These are phyloP conservation scores for Acanthornis magna DNA, from an alignment of 2,797 vertebrate genomes.

Conservation along the genomic window DNA sequence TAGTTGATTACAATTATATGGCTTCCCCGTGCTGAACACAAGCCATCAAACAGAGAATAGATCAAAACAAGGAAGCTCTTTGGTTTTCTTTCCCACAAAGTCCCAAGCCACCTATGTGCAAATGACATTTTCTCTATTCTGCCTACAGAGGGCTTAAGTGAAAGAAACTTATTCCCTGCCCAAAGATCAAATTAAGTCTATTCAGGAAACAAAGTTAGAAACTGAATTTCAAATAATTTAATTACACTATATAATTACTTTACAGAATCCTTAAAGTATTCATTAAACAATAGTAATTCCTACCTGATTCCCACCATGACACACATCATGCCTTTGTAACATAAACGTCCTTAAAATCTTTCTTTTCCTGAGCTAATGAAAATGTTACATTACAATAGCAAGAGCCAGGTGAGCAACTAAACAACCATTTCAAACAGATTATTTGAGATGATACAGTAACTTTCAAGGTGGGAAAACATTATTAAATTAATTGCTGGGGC, in stretches of 20 bases:
- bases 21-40: conserved; percentile 23
- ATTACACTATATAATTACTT: conserved; percentile 74
- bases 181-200: conserved; percentile 65
- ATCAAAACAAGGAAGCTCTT: conserved; percentile 35
- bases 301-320: conserved; percentile 68
- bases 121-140: conserved; percentile 47
- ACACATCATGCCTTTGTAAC: conserved; percentile 61
- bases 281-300: conserved; percentile 76
- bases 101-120: conserved; percentile 36
- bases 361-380: conserved; percentile 64
- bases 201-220: conserved; percentile 71
- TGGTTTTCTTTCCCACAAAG: conserved; percentile 15
- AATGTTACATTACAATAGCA: conserved; percentile 66
- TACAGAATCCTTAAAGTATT: conserved; percentile 66
- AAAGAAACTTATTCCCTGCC: conserved; percentile 62
- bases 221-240: conserved; percentile 78
- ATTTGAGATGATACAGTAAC: conserved; percentile 34
- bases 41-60: background rate
- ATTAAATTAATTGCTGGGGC: conserved; percentile 58
- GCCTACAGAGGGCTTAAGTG: conserved; percentile 40
- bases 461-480: conserved; percentile 64
- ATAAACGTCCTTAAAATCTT: conserved; percentile 63
- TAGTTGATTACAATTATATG: conserved; percentile 10
- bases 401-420: conserved; percentile 44
- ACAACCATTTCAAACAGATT: conserved; percentile 62